Conservation (phyloP, 2,888 invertebrate genomes). For the Electrophaes corylata region DNA sequence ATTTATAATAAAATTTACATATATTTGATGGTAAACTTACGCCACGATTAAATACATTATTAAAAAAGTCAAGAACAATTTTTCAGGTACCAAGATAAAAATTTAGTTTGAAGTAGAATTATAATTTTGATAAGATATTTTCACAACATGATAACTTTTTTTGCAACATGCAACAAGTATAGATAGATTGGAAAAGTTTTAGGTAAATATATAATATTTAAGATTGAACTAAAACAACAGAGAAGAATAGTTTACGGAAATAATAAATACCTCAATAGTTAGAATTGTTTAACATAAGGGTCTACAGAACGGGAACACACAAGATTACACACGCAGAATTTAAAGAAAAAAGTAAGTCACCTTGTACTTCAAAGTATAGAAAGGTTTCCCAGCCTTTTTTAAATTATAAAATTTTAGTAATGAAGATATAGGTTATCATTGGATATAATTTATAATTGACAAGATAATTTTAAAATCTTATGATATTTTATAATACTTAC, state of each 20-base stretch:
- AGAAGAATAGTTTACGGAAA: background rate
- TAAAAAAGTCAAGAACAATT: constrained; percentile 34
- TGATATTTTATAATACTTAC: constrained; percentile 34
- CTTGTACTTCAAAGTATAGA: no score
- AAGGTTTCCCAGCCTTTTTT: constrained; percentile 54
- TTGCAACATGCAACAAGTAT: background rate
- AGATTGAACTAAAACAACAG: background rate
- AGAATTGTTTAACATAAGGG: background rate
- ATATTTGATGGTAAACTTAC: constrained; percentile 77
- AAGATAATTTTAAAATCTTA: constrained; percentile 42
- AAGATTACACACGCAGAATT: no score
- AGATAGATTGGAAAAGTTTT: background rate
- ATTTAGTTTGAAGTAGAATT: constrained; percentile 15
- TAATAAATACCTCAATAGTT: background rate
- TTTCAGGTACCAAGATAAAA: constrained; percentile 44
- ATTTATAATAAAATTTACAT: constrained; percentile 41
- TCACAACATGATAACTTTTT: background rate
- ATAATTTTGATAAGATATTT: background rate
- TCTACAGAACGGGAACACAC: background rate
- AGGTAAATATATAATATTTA: background rate
- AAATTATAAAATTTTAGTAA: constrained; percentile 37
- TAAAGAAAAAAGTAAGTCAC: no score
- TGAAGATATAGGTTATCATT: constrained; percentile 13
- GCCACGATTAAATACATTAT: constrained; percentile 41
- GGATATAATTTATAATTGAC: constrained; percentile 47